Evolutionary conservation across 2,888 invertebrate species (phyloP).

Genomic region (Abscondita cerata): DNA sequence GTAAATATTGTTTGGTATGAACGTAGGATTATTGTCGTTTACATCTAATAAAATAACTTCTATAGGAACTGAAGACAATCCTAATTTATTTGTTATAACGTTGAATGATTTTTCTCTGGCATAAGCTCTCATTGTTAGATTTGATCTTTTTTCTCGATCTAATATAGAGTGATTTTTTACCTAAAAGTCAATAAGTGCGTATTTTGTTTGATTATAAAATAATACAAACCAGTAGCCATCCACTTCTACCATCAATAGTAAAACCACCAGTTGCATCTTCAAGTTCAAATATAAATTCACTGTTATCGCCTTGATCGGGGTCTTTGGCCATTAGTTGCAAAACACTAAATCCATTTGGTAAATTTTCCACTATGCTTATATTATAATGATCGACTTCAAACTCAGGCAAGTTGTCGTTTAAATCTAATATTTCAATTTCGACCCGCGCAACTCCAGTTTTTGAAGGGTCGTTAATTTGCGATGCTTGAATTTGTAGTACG

Average conservation of each 20-base stretch:
- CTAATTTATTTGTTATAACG: slow-evolving; percentile 65
- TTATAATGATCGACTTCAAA: slow-evolving; percentile 91
- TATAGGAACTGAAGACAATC: slow-evolving; percentile 70
- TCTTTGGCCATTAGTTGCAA: slow-evolving; percentile 77
- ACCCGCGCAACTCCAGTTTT: slow-evolving; percentile 77
- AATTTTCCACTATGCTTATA: slow-evolving; percentile 90
- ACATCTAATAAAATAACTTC: slow-evolving; percentile 86
- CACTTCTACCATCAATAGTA: slow-evolving; percentile 77
- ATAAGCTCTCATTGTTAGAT: slow-evolving; percentile 76
- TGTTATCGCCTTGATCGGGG: slow-evolving; percentile 85
- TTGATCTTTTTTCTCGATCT: slow-evolving; percentile 79
- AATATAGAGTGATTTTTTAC: slow-evolving; percentile 69
- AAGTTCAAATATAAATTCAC: slow-evolving; percentile 81
- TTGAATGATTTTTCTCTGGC: slow-evolving; percentile 79
- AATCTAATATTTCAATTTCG: slow-evolving; percentile 76
- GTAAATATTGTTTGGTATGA: slow-evolving; percentile 83
- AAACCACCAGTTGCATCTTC: slow-evolving; percentile 80
- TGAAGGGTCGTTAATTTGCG: slow-evolving; percentile 78
- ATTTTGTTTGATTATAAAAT: not conserved
- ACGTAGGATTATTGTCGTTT: slow-evolving; percentile 90
- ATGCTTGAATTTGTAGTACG: slow-evolving; percentile 78
- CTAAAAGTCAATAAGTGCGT: slow-evolving; percentile 40
- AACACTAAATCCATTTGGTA: slow-evolving; percentile 81
- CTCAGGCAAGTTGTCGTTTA: slow-evolving; percentile 86
- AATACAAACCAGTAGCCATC: slow-evolving; percentile 79